Evolutionary conservation across 2,797 vertebrate species (phyloP).

Genomic region (Coregonus suidteri): DNA sequence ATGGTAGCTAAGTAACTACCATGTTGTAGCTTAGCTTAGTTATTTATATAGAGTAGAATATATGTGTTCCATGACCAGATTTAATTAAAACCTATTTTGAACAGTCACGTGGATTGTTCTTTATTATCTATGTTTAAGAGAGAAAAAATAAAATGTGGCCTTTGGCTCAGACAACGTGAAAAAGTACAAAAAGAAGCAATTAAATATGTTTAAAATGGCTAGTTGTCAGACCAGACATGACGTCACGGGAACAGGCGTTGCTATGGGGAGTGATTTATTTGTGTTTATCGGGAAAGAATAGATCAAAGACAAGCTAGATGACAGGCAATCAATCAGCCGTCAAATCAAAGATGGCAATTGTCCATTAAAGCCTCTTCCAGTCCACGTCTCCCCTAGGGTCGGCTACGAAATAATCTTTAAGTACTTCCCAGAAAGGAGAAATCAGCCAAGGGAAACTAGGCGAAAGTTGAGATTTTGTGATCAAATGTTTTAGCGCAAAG

Average conservation of each 20-base stretch:
- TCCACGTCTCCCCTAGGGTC: conserved; percentile 51
- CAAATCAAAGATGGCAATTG: conserved; percentile 95
- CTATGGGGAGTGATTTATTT: conserved; percentile 91
- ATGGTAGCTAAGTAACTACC: background rate
- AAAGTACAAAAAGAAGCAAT: conserved; percentile 46
- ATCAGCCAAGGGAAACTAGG: conserved; percentile 23
- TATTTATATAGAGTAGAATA: background rate
- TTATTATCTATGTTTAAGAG: conserved; percentile 36
- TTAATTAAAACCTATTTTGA: background rate
- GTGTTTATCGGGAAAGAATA: conserved; percentile 92
- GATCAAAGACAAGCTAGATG: conserved; percentile 83
- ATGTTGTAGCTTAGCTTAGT: no score
- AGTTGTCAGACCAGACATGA: conserved; percentile 24
- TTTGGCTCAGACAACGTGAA: no score
- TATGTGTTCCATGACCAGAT: background rate
- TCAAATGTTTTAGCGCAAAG: conserved; percentile 54
- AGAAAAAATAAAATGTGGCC: conserved; percentile 35
- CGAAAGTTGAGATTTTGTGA: conserved; percentile 49
- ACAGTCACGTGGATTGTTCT: conserved; percentile 48
- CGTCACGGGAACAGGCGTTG: conserved; percentile 51
- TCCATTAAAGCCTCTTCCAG: conserved; percentile 81
- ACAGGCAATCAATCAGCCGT: conserved; percentile 94
- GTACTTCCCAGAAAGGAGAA: conserved; percentile 43
- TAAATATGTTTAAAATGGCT: conserved; percentile 16
- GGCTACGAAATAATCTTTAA: conserved; percentile 28